Evolutionary conservation across 2,888 invertebrate genomes (phyloP).

Genomic region (Hemaris fuciformis): DNA sequence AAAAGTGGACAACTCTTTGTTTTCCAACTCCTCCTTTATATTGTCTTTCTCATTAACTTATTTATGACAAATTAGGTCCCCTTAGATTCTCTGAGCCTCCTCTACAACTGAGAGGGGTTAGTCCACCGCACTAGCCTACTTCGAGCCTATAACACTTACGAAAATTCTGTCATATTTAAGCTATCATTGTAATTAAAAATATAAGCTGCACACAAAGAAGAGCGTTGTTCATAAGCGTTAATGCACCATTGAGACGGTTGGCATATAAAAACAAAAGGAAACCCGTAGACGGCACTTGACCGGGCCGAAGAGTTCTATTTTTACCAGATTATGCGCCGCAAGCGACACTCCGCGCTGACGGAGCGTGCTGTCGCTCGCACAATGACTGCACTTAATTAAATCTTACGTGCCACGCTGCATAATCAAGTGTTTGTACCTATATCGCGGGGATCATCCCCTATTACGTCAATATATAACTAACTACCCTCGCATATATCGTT

Average conservation of each 20-base stretch:
- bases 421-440: conserved; percentile 7
- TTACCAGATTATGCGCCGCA: conserved; percentile 71
- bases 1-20: too few relatives aligned
- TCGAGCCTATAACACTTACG: background rate
- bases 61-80: too few relatives aligned
- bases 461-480: too few relatives aligned
- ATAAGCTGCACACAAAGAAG: too few relatives aligned
- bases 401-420: conserved; percentile 17
- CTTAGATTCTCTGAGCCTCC: too few relatives aligned
- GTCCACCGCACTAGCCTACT: too few relatives aligned
- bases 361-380: conserved; percentile 32
- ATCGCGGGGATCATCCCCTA: conserved; percentile 10
- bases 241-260: background rate
- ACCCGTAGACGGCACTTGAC: conserved; percentile 26
- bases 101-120: too few relatives aligned
- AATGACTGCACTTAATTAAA: conserved; percentile 31
- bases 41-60: too few relatives aligned
- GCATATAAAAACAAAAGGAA: conserved; percentile 15
- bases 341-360: conserved; percentile 24
- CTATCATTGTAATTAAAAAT: background rate
- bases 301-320: conserved; percentile 56
- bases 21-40: too few relatives aligned
- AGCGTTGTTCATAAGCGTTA: background rate
- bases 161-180: background rate
- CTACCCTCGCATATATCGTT: too few relatives aligned